Evolutionary conservation across 2,888 invertebrate genomes (phyloP).

Genomic region (Tenthredo scrophulariae): DNA sequence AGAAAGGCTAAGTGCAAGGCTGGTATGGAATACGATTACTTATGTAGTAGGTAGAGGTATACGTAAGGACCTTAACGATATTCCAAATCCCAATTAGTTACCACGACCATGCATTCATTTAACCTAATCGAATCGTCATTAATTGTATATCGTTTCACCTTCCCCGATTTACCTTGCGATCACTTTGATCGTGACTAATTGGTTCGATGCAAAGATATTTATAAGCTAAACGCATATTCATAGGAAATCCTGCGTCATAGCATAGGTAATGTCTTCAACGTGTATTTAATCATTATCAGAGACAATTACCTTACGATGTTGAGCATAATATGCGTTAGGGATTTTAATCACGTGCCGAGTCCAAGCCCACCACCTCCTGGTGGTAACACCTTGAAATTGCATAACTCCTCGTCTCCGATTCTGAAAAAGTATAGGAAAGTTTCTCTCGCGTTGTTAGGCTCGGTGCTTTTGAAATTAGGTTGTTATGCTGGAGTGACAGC

Average conservation of each 20-base stretch:
- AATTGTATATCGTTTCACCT: conserved; percentile 13
- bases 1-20: conserved; percentile 52
- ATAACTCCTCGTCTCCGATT: not conserved
- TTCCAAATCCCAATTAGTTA: conserved; percentile 30
- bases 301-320: not conserved
- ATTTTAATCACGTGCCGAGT: not conserved
- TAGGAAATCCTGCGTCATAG: not conserved
- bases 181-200: conserved; percentile 32
- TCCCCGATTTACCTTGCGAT: conserved; percentile 31
- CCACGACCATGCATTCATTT: conserved; percentile 12
- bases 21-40: not conserved
- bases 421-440: not conserved
- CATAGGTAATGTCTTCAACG: not conserved
- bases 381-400: not conserved
- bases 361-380: not conserved
- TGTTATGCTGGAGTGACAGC: conserved; percentile 54
- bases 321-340: not conserved
- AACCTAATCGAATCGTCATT: not conserved
- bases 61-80: not conserved
- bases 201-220: conserved; percentile 1
- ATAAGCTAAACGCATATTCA: not conserved
- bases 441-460: conserved; percentile 15
- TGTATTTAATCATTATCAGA: not conserved
- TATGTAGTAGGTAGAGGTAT: not conserved
- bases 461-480: conserved; percentile 39